Evolutionary conservation across 2,888 invertebrate species (phyloP).

Genomic region (Phalera bucephala): DNA sequence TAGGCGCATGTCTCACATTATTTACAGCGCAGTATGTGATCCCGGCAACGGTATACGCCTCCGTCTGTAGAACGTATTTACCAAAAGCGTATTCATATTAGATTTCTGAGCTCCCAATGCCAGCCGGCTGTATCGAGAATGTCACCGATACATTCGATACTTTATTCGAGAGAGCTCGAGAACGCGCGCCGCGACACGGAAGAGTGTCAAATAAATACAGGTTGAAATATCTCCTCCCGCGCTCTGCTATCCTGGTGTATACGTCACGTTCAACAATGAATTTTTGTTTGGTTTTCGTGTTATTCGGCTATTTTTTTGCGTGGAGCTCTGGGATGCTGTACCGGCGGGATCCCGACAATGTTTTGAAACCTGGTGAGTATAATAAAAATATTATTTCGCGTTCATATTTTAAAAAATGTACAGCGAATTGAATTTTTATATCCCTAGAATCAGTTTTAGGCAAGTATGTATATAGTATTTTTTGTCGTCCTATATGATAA

Average conservation of each 20-base stretch:
- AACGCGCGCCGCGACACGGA: constrained; percentile 66
- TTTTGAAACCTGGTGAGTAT: constrained; percentile 72
- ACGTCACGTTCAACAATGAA: constrained; percentile 73
- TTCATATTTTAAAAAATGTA: background rate
- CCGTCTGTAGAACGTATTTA: constrained; percentile 58
- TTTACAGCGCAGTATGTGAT: constrained; percentile 53
- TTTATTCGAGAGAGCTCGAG: constrained; percentile 71
- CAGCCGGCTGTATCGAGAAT: constrained; percentile 67
- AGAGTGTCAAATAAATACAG: constrained; percentile 77
- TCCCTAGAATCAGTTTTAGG: no score
- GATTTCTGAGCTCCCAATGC: constrained; percentile 73
- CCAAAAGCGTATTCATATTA: constrained; percentile 80
- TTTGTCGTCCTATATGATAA: no score
- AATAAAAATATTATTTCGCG: background rate
- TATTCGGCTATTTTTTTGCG: constrained; percentile 65
- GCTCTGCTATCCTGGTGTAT: constrained; percentile 66
- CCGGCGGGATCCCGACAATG: constrained; percentile 66
- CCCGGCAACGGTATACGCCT: constrained; percentile 53
- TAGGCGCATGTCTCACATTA: constrained; percentile 53
- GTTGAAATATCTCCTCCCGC: constrained; percentile 70
- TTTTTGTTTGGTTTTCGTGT: constrained; percentile 72
- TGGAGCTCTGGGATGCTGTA: constrained; percentile 71
- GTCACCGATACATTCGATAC: constrained; percentile 74
- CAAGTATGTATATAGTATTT: no score
- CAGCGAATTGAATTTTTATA: no score